Conservation (phyloP, 2,797 vertebrate genomes). For the Malurus splendens region DNA sequence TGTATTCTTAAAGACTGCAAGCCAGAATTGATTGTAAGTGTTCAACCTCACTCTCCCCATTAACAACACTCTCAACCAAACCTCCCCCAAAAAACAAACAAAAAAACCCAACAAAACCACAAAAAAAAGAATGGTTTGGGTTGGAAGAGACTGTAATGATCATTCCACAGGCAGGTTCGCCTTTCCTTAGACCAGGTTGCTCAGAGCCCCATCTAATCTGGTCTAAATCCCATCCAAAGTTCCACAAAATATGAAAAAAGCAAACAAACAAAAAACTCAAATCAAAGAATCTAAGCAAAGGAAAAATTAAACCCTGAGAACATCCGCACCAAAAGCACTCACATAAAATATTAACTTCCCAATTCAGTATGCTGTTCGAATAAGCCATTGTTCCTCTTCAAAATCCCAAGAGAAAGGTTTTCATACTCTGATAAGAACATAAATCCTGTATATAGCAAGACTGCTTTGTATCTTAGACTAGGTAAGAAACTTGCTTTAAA, state of each 20-base stretch:
- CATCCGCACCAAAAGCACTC: background rate
- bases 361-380: background rate
- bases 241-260: background rate
- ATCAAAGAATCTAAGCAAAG: background rate
- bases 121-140: background rate
- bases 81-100: background rate
- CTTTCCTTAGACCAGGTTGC: background rate
- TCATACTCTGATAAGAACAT: background rate
- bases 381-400: background rate
- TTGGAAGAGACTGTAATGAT: background rate
- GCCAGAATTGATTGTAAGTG: background rate
- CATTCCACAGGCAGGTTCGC: background rate
- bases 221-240: background rate
- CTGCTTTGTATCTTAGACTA: background rate
- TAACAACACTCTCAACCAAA: background rate
- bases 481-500: background rate
- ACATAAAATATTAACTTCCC: background rate
- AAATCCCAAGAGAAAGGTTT: background rate
- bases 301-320: background rate
- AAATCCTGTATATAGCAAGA: background rate
- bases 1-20: background rate
- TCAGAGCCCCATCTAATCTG: background rate
- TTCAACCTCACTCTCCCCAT: background rate
- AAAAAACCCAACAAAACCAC: too few species aligned
- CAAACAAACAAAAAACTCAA: background rate